Evolutionary conservation across 2,888 invertebrate species (phyloP).

Genomic region (Serrognathus titanus): DNA sequence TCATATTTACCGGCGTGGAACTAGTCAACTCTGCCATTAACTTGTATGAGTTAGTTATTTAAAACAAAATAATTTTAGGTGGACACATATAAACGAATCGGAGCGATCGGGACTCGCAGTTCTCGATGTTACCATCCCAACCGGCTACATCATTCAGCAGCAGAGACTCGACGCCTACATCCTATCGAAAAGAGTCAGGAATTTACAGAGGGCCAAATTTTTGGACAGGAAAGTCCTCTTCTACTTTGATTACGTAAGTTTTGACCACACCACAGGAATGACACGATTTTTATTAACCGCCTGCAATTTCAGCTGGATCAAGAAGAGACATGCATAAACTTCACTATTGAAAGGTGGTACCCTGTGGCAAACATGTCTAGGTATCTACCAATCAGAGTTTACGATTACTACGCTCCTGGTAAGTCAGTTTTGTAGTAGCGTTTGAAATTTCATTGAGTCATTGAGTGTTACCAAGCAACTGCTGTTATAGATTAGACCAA

Average conservation of each 20-base stretch:
- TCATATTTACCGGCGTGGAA: too few relatives aligned
- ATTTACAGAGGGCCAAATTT: conserved; percentile 82
- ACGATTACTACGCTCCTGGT: conserved; percentile 97
- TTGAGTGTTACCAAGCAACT: too few relatives aligned
- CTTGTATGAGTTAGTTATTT: too few relatives aligned
- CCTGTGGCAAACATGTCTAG: conserved; percentile 96
- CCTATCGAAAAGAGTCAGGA: conserved; percentile 70
- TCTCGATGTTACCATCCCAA: conserved; percentile 81
- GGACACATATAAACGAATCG: conserved; percentile 75
- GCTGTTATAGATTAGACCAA: too few relatives aligned
- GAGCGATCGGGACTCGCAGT: conserved; percentile 85
- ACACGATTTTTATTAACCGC: not conserved
- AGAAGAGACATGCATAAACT: conserved; percentile 84
- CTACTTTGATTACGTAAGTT: conserved; percentile 89
- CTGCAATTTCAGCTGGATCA: conserved; percentile 65
- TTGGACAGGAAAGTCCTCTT: conserved; percentile 79
- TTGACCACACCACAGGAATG: not conserved
- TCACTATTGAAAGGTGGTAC: conserved; percentile 91
- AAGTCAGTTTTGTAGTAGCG: too few relatives aligned
- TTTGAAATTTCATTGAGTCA: too few relatives aligned
- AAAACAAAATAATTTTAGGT: conserved; percentile 52
- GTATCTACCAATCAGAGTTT: conserved; percentile 83
- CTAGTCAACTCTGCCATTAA: too few relatives aligned
- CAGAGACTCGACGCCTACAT: conserved; percentile 85
- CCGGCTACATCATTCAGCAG: conserved; percentile 88